Evolutionary conservation across 2,888 invertebrate species (phyloP), one percentile per base, ranked within the genome.

Genomic region (Tryphoninae sp.): DNA sequence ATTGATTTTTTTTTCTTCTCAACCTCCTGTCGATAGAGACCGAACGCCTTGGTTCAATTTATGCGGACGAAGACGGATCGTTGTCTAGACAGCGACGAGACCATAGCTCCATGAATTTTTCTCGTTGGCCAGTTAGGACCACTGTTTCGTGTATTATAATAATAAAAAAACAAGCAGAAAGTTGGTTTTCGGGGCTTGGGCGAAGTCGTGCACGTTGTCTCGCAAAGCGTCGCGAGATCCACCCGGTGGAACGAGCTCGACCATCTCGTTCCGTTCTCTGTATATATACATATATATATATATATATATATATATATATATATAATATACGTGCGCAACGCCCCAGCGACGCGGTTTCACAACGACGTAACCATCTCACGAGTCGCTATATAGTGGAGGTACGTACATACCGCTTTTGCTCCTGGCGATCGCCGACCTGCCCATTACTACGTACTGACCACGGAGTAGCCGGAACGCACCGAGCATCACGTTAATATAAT

Each of bases 401-500:
- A 49, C 59, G 51, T 40, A 71, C 64, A 55, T 64, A 45, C 64
- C 58, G 77, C 68, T 68, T 62, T 62, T 45, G 80, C 72, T 64
- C 49, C 72, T 62, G 72, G 62, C 67, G 65, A 74, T 45, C 69
- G 67, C 80, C 83, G 84, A 85, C 84, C 85, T 86, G 84, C 68
- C 87, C 86, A 88, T 89, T 88, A 87, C 84, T 83, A 84, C 67
- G 85, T 86, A 85, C 84, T 55, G 72, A 69, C 72, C 72, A 83
- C 84, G 68, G 67, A 76, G 82, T 76, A 73, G 79, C 76, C 72
- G 61, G 79, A 71, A 81, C 67, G 69, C 75, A 81, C 80, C 85
- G 86, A 77, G 75, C 86, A 85, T 83, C 86, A 86, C 87, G 86
- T 89, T 87, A 86, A 87, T 88, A 88, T 90, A 91, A 91, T 90